phyloP scores from a whole-genome alignment of 2,113 vertebrate genomes.

The Actenoides hombroni region DNA sequence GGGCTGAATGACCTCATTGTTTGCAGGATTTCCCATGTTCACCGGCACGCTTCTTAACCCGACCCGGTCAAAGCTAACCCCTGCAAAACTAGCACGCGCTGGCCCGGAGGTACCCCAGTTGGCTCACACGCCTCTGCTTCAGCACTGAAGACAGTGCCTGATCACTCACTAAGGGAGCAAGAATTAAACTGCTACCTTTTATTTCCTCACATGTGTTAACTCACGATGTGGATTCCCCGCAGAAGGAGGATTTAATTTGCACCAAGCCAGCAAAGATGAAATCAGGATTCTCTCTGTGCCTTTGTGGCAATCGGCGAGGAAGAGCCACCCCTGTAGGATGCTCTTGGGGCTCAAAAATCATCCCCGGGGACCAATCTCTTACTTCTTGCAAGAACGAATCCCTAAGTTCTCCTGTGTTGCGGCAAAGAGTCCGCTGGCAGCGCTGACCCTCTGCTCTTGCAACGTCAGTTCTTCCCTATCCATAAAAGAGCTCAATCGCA shows the following conservation, averaged over 20 bases:
- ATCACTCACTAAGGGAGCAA: neutral
- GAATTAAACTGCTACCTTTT: neutral
- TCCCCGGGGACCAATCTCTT: neutral
- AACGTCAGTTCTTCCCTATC: neutral
- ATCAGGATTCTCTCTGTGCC: neutral
- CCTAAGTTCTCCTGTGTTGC: neutral
- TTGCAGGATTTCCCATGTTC: neutral
- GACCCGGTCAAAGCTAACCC: fast-evolving
- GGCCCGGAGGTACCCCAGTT: neutral
- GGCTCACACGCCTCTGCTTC: neutral
- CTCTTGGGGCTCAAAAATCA: neutral
- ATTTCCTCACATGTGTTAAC: neutral
- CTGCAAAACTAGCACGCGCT: neutral
- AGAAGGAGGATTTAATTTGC: neutral
- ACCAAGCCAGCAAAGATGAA: neutral
- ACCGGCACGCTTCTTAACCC: neutral
- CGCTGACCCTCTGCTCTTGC: neutral
- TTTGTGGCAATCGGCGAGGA: neutral
- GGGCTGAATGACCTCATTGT: neutral
- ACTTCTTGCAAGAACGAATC: neutral
- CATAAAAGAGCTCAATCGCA: neutral
- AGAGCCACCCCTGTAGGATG: neutral
- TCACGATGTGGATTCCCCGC: neutral
- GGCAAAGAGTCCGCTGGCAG: neutral
- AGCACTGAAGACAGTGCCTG: neutral